Base-by-base conservation (phyloP, 2,888 invertebrate genomes). In the Meliscaeva auricollis region DNA sequence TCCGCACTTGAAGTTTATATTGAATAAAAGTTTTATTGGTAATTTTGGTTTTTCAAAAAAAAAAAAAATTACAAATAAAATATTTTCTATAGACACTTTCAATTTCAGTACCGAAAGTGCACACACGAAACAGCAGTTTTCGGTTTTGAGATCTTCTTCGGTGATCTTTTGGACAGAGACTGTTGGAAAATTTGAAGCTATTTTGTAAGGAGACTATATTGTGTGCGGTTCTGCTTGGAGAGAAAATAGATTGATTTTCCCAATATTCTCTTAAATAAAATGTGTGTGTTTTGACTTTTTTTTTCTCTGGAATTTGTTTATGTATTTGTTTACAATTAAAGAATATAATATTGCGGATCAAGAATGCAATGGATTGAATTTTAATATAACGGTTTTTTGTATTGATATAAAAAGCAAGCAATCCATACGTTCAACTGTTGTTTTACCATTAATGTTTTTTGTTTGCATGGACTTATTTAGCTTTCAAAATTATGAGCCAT, bases 91-190 rank as follows among this genome's bases (percentile, higher is more conserved):
- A 54, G n/a, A 74, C 20, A 32, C 26, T n/a, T 46, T 62, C n/a
- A 44, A 62, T 35, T 50, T 66, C 6, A 62, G 26, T 30, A 58
- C 32, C 52, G 41, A 26, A 11, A 17, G 30, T 38, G 7, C n/a
- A 62, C 15, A 17, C 17, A 30, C 58, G 30, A 30, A 8, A 69
- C 22, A 6, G 26, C 20, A 44, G 15, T 32, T 20, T 30, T 22
- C 7, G 44, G 0, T 46, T 68, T 60, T 54, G 9, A 26, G 81
- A 73, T 77, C 85, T 74, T 48, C 72, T 73, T 64, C 56, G 69
- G 68, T 15, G 81, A 77, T 81, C 81, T 77, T 35, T 77, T 69
- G 50, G 50, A 56, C 44, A 62, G 54, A 77, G 73, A 85, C 85
- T 85, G 76, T 15, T 38, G 56, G 35, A 76, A 56, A 58, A 32